Evolutionary conservation across 2,797 vertebrate genomes (phyloP).

Genomic region (Iguana delicatissima): DNA sequence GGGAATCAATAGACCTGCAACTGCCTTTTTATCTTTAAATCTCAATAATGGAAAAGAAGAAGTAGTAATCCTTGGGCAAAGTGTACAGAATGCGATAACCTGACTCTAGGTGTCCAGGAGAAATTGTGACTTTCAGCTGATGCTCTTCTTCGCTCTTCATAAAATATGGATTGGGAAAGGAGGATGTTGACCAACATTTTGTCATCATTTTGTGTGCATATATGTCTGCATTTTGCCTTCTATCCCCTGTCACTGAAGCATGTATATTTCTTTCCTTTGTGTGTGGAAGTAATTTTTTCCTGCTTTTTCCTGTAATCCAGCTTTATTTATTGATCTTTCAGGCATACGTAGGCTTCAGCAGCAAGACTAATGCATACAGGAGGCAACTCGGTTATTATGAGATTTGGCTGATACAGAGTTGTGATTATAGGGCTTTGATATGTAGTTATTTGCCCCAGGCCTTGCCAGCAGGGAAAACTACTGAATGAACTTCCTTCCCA

Average conservation of each 20-base stretch:
- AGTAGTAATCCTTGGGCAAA: neutral
- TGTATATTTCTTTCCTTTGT: neutral
- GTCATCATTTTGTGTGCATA: neutral
- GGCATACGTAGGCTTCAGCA: conserved; percentile 10
- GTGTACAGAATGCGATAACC: neutral
- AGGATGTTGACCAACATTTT: neutral
- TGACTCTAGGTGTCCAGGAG: neutral
- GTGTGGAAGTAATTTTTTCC: neutral
- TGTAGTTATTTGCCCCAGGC: conserved; percentile 46
- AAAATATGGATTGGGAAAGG: neutral
- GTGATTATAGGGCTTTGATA: conserved; percentile 50
- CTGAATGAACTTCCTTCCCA: conserved; percentile 31
- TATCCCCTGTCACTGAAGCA: neutral
- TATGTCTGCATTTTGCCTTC: neutral
- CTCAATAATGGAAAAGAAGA: neutral
- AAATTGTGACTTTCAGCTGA: neutral
- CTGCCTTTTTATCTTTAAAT: neutral
- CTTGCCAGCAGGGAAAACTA: conserved; percentile 32
- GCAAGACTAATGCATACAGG: conserved; percentile 2
- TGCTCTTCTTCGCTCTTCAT: neutral
- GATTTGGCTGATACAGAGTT: conserved; percentile 27
- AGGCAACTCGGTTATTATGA: conserved; percentile 26
- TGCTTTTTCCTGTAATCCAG: conserved; percentile 5
- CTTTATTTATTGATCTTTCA: conserved; percentile 16
- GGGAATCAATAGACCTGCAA: too few relatives aligned